These are phyloP conservation scores for Ferdinandea cuprea DNA, from an alignment of 2,888 invertebrate genomes.

Conservation along the genomic window DNA sequence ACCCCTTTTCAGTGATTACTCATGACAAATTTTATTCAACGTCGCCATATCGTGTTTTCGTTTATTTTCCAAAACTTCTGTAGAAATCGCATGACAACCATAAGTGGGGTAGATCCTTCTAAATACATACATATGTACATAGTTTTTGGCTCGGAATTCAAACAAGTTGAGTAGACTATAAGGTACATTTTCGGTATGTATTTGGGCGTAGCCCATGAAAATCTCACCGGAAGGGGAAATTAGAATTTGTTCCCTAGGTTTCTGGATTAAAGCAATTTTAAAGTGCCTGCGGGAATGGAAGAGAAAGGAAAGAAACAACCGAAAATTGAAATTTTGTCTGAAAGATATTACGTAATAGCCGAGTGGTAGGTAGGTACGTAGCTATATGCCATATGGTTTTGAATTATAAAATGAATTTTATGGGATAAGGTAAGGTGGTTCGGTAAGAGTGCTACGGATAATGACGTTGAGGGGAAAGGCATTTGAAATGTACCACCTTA, in stretches of 20 bases:
- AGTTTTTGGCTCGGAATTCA: conserved; percentile 29
- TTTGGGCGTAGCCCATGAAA: conserved; percentile 32
- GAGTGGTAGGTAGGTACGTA: too few relatives aligned
- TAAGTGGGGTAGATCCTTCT: conserved; percentile 4
- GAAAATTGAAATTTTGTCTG: background rate
- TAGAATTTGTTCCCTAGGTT: background rate
- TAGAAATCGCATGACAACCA: conserved; percentile 29
- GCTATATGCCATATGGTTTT: too few relatives aligned
- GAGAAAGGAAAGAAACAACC: background rate
- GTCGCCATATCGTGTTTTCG: conserved; percentile 9
- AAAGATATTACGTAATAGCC: too few relatives aligned
- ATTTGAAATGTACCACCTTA: too few relatives aligned
- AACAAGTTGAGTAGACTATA: conserved; percentile 9
- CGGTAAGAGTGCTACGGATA: too few relatives aligned
- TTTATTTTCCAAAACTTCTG: background rate
- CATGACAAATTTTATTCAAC: conserved; percentile 7
- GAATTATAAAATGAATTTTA: too few relatives aligned
- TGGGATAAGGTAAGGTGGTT: too few relatives aligned
- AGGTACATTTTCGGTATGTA: background rate
- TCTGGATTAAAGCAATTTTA: conserved; percentile 15
- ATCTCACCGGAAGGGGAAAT: conserved; percentile 26
- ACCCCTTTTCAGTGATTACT: conserved; percentile 22
- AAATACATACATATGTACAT: too few relatives aligned
- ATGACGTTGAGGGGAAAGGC: too few relatives aligned
- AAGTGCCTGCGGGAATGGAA: background rate